Evolutionary conservation across 2,113 vertebrate genomes (phyloP).

Genomic region (Crocuta crocuta): DNA sequence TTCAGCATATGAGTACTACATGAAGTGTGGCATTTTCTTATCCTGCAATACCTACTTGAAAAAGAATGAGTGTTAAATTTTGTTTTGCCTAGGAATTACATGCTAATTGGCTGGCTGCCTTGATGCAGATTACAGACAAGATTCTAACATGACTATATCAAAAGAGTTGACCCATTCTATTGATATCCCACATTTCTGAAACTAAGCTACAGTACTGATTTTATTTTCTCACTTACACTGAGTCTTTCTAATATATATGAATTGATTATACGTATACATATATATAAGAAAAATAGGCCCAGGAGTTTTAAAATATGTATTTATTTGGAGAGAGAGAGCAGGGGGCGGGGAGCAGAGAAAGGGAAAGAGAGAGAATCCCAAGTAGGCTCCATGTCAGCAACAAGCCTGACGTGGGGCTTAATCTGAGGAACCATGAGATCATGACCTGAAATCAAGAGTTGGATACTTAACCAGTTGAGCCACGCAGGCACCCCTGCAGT

Average conservation of each 20-base stretch:
- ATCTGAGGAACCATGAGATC: no score
- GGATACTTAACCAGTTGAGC: no score
- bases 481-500: background rate
- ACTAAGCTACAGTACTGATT: background rate
- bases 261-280: background rate
- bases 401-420: no score
- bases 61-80: slow-evolving; percentile 62
- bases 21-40: slow-evolving; percentile 56
- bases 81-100: slow-evolving; percentile 68
- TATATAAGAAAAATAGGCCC: background rate
- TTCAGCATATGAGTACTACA: slow-evolving; percentile 39
- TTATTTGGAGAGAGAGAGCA: no score
- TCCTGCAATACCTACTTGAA: slow-evolving; percentile 64
- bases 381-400: no score
- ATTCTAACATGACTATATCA: background rate
- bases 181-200: slow-evolving; percentile 10
- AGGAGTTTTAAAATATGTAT: no score
- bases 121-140: slow-evolving; percentile 36
- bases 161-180: slow-evolving; percentile 26
- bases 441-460: no score
- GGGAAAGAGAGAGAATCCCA: no score
- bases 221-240: slow-evolving; percentile 12
- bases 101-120: slow-evolving; percentile 45
- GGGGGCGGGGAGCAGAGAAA: no score
- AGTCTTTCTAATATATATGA: background rate